Percentiles rank a stretch among this genome's conserved stretches.
Evolutionary conservation across 1,140 invertebrate species (phyloP).

Genomic region (Bombyx mandarina): DNA sequence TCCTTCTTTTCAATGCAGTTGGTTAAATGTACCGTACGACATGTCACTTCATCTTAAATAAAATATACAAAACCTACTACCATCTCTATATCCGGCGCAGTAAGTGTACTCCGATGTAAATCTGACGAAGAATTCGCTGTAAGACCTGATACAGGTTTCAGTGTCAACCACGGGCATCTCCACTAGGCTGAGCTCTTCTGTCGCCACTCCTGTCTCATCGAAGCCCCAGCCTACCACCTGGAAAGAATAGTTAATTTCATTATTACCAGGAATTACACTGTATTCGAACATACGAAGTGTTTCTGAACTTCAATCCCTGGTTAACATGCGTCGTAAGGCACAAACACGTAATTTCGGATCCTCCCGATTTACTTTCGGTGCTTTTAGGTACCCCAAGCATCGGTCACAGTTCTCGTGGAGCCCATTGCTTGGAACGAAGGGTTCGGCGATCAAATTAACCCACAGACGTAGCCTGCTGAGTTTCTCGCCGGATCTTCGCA

Average conservation of each 20-base stretch:
- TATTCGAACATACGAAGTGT: neutral
- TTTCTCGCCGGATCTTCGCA: too few relatives aligned
- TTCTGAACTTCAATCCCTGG: neutral
- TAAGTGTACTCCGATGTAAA: constrained; percentile 74
- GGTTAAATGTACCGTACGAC: neutral
- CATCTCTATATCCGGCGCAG: constrained; percentile 75
- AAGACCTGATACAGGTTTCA: constrained; percentile 71
- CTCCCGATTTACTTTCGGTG: too few relatives aligned
- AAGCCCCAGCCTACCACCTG: constrained; percentile 78
- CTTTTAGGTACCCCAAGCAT: too few relatives aligned
- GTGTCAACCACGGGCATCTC: constrained; percentile 72
- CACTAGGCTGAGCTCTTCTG: constrained; percentile 67
- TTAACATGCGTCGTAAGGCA: too few relatives aligned
- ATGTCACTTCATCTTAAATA: neutral
- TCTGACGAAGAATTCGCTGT: constrained; percentile 67
- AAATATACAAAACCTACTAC: constrained; percentile 24
- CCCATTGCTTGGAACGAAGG: too few relatives aligned
- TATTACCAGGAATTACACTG: neutral
- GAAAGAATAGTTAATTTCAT: neutral
- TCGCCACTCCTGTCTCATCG: constrained; percentile 68
- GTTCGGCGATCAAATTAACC: too few relatives aligned
- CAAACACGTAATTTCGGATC: too few relatives aligned
- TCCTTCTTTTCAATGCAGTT: too few relatives aligned
- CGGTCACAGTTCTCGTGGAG: too few relatives aligned
- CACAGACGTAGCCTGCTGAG: too few relatives aligned